Percentiles rank a stretch among this genome's conserved stretches.
phyloP scores from a whole-genome alignment of 92 coral and sea anemone species.

The Montipora capitata region DNA sequence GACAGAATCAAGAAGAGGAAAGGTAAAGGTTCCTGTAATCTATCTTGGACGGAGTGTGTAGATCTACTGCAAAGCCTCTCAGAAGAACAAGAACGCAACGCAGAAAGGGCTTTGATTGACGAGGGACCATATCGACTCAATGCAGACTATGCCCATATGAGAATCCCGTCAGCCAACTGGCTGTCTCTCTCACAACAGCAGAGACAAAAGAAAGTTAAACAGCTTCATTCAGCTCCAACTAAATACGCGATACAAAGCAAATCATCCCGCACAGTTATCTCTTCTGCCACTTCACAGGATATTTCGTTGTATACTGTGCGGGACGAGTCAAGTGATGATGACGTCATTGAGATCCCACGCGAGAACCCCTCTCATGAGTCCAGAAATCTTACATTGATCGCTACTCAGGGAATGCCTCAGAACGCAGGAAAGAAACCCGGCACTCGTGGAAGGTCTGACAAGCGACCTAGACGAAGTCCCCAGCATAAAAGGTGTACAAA shows the following conservation, averaged over 20 bases:
- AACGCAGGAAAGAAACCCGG: slow-evolving; percentile 30
- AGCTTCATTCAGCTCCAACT: neutral
- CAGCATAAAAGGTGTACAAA: neutral
- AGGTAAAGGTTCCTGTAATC: neutral
- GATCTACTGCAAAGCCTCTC: slow-evolving; percentile 8
- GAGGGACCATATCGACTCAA: slow-evolving; percentile 27
- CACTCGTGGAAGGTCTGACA: neutral
- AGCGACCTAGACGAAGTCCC: neutral
- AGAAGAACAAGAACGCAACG: slow-evolving; percentile 37
- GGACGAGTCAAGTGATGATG: neutral
- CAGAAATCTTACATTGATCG: neutral
- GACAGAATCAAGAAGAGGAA: slow-evolving; percentile 19
- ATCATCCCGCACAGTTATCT: neutral
- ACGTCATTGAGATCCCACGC: neutral
- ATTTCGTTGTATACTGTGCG: neutral
- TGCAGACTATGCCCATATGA: slow-evolving; percentile 2
- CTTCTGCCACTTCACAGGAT: neutral
- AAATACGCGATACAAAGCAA: neutral
- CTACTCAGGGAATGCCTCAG: slow-evolving; percentile 11
- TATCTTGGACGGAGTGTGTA: slow-evolving; percentile 21
- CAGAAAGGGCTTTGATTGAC: slow-evolving; percentile 27
- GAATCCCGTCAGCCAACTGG: slow-evolving; percentile 3
- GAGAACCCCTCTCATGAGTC: neutral
- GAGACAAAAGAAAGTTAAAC: neutral
- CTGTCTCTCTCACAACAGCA: neutral